Evolutionary conservation across 2,113 vertebrate species (phyloP), one percentile per base, ranked within the genome.

Genomic region (Catharus minimus): DNA sequence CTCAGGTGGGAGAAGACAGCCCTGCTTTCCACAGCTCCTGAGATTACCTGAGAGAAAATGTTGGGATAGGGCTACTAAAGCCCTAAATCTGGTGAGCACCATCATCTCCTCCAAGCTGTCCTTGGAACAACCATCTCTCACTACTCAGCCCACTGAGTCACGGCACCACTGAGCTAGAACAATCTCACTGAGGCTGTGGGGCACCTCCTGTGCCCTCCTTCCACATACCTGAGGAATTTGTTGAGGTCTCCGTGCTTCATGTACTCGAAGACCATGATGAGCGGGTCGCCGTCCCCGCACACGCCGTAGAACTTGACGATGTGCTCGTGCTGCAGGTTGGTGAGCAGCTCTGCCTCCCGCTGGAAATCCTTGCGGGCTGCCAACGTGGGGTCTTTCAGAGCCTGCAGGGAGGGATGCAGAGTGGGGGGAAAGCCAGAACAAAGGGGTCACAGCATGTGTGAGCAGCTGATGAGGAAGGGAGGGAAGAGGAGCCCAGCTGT

Each of bases 261-360:
- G 97, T 99, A 99, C 89, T 99, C 99, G 5, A 99, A 99, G 89
- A 99, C 99, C 99, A 99, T 99, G 96, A 99, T 99, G 95, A 99
- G 99, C 0, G 99, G 99, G 82, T 99, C 99, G 0, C 99, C 99
- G 0, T 99, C 99, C 0, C 99, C 99, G 15, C 99, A 99, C 69
- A 99, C 99, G 0, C 99, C 99, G 0, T 99, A 99, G 92, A 99
- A 99, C 69, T 98, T 99, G 71, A 99, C 99, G 0, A 99, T 99
- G 97, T 99, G 99, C 53, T 99, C 99, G 0, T 99, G 99, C 96
- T 99, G 99, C 74, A 99, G 97, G 94, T 99, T 99, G 92, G 99
- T 99, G 77, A 99, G 98, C 58, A 99, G 98, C 95, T 99, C 99
- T 0, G 99, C 99, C 91, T 99, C 99, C 88, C 99, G 95, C 97